A percentile compares a stretch with the other conserved stretches of the same genome.
Evolutionary conservation across 2,797 vertebrate genomes (phyloP).

Genomic region (Gallinago solitaria): DNA sequence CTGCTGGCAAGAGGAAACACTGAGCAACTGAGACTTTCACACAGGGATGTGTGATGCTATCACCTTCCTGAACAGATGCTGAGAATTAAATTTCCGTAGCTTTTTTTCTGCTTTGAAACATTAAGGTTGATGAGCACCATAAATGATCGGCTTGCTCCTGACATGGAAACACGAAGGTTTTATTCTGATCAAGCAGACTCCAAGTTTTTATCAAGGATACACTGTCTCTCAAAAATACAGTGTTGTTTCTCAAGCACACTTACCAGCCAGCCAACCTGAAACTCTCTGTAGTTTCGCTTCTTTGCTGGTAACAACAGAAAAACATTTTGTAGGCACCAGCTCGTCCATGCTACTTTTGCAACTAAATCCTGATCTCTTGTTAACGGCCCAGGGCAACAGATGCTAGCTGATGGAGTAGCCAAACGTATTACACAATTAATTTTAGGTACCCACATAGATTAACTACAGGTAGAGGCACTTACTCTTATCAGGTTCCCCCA

Average conservation of each 20-base stretch:
- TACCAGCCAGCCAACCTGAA: neutral
- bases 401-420: neutral
- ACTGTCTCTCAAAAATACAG: fast-evolving
- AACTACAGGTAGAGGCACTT: neutral
- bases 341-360: neutral
- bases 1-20: neutral
- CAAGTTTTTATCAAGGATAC: neutral
- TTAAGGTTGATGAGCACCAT: neutral
- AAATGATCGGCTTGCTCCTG: neutral
- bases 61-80: neutral
- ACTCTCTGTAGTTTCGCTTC: neutral
- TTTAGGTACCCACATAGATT: neutral
- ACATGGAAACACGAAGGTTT: neutral
- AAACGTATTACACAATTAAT: neutral
- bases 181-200: neutral
- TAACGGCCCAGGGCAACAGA: neutral
- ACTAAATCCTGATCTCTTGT: neutral
- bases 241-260: neutral
- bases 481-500: neutral
- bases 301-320: neutral
- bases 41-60: neutral
- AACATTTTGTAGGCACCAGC: neutral
- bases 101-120: neutral
- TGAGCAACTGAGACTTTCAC: neutral
- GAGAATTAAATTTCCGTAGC: neutral